Conservation (phyloP, 2,888 invertebrate genomes). For the Balanococcus diminutus region DNA sequence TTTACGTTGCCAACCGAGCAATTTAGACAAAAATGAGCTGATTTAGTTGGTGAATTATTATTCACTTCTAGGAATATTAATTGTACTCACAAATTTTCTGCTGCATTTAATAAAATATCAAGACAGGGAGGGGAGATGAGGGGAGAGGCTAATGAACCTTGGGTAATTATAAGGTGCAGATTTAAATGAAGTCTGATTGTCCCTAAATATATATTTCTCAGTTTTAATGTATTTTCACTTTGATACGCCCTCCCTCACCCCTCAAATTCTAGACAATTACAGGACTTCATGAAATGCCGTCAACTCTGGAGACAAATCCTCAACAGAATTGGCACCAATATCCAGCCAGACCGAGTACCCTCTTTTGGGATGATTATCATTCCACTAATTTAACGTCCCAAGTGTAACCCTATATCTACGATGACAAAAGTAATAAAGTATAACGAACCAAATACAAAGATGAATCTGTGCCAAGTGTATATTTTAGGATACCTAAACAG, state of each 20-base stretch:
- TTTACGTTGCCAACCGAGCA: background rate
- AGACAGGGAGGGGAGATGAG: no score
- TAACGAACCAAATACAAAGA: constrained; percentile 9
- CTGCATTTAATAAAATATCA: no score
- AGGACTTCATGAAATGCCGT: background rate
- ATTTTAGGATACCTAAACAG: background rate
- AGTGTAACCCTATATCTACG: background rate
- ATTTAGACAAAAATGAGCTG: background rate
- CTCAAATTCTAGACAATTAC: no score
- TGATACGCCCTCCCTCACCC: no score
- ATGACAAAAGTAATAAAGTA: constrained; percentile 10
- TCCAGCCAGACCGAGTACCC: background rate
- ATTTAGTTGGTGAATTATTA: no score
- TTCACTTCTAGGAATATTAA: no score
- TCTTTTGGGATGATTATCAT: background rate
- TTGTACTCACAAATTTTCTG: no score
- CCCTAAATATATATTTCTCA: no score
- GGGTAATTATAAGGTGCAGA: no score
- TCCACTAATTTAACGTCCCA: background rate
- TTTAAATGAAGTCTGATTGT: no score
- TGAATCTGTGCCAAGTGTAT: background rate
- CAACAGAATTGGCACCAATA: background rate
- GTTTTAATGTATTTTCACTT: no score
- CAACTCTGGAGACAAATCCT: background rate
- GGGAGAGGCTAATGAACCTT: no score